Base-by-base conservation (phyloP, 1,140 invertebrate species). In the Paralvinella palmiformis region DNA sequence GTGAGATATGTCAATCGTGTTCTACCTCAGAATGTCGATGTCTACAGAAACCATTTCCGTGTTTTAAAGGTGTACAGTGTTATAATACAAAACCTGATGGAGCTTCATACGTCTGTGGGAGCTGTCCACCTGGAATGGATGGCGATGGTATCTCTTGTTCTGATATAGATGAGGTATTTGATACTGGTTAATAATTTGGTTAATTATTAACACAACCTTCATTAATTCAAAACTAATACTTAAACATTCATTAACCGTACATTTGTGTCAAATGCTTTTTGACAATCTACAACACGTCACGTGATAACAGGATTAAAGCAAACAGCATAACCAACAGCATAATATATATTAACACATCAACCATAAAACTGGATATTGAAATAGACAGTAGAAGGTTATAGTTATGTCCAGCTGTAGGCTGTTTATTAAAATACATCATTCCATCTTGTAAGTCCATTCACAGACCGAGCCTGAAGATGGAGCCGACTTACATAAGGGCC, bases 81-180 rank as follows among this genome's bases (percentile, higher is more conserved):
- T 71, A 66, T 41, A 74, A 75, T 53, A 71, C 60, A 37, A 69
- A 65, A 10, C 27, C 35, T 64, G 68, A 68, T 29, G 45, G 33
- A 4, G 62, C 67, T 29, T 27, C 41, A 6, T 41, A 45, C 68
- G 85, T 65, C 0, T 94, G 92, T 79, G 91, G 88, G 3, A 75
- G 86, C 0, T 95, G 93, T 82, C 92, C 92, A 1, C 61, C 78
- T 17, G 92, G 92, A n/a, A 92, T 88, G 75, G 81, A 84, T n/a
- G 93, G 92, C 20, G 88, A 94, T 76, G 94, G 94, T 0, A 58
- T 66, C 13, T 69, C 68, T 10, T 75, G 74, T 66, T 62, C 65
- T 17, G 74, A 75, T 65, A 69, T 75, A 31, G 66, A 75, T 67
- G 74, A 75, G 68, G 73, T 75, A 68, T 31, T 29, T 57, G 50